These are phyloP conservation scores for Chironomus tentans DNA, from an alignment of 2,888 invertebrate genomes.

Conservation along the genomic window DNA sequence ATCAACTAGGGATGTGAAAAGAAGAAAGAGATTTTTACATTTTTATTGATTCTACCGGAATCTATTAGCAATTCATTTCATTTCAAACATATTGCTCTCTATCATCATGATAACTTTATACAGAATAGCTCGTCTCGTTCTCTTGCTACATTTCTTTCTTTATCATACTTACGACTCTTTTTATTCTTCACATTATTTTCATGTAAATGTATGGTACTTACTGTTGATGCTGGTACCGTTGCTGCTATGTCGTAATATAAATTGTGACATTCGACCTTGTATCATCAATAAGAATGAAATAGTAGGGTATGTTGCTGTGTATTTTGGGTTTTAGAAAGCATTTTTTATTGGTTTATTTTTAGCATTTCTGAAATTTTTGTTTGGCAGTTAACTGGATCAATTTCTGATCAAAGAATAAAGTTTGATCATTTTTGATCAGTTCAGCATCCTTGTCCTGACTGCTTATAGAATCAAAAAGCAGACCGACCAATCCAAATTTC, in stretches of 20 bases:
- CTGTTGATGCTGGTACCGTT: background rate
- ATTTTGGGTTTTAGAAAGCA: background rate
- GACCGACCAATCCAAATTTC: no score
- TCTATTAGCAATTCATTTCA: slow-evolving; percentile 7
- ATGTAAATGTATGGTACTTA: background rate
- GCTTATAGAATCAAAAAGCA: no score
- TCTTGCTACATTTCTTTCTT: no score
- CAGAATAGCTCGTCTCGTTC: background rate
- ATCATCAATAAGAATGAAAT: slow-evolving; percentile 15
- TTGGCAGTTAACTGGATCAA: no score
- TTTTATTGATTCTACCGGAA: slow-evolving; percentile 16
- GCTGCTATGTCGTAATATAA: background rate
- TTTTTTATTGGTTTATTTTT: background rate
- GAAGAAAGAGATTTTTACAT: slow-evolving; percentile 13
- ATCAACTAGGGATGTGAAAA: background rate
- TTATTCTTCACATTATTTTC: background rate
- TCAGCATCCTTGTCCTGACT: no score
- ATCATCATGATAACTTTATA: background rate
- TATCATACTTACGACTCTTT: background rate
- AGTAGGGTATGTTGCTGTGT: no score
- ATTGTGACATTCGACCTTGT: slow-evolving; percentile 19
- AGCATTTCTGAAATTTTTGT: no score
- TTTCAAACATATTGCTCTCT: background rate
- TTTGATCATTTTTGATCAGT: no score
- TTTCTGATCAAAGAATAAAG: no score